phyloP scores from a whole-genome alignment of 2,113 vertebrate species.

The Alethe diademata region DNA sequence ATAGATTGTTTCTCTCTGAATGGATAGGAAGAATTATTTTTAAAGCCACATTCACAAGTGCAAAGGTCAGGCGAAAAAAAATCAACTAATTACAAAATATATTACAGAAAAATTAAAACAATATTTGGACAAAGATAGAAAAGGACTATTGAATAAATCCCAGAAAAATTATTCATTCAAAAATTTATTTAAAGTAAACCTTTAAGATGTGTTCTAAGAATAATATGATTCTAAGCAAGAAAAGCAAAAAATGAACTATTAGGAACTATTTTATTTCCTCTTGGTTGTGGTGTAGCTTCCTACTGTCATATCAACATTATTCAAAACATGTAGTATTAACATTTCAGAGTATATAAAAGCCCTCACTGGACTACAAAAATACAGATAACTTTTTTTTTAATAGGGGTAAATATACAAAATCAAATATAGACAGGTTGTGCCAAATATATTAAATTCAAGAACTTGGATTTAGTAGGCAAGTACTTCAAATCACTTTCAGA shows the following conservation, averaged over 20 bases:
- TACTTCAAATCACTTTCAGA: not conserved
- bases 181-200: not conserved
- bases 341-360: not conserved
- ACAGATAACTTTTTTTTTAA: not conserved
- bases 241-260: not conserved
- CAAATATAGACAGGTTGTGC: not conserved
- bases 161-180: not conserved
- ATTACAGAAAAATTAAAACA: not conserved
- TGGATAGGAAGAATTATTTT: constrained; percentile 10
- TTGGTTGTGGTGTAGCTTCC: not conserved
- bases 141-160: not conserved
- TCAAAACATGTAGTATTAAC: not conserved
- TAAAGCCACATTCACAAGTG: not conserved
- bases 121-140: not conserved
- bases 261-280: not conserved
- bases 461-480: not conserved
- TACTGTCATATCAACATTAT: not conserved
- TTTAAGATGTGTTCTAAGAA: not conserved
- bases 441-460: not conserved
- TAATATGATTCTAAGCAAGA: not conserved
- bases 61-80: not conserved
- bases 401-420: not conserved
- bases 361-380: not conserved
- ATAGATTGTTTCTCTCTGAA: constrained; percentile 14
- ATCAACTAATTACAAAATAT: not conserved